Evolutionary conservation across 2,888 invertebrate genomes (phyloP).

Genomic region (Melanostoma mellinum): DNA sequence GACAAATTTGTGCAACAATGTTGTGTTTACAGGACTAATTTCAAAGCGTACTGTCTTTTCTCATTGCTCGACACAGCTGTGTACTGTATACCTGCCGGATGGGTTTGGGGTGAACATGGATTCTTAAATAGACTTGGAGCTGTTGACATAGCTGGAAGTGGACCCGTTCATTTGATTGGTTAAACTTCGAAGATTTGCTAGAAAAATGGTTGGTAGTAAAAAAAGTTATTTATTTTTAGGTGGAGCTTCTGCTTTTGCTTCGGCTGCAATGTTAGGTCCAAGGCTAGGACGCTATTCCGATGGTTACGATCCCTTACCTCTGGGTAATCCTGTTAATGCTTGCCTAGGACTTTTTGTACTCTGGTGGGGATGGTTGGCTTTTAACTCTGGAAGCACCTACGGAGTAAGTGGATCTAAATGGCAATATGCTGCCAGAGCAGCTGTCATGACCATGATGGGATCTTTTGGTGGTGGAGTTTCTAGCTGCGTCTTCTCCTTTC

Average conservation of each 20-base stretch:
- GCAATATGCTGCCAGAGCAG: conserved; percentile 95
- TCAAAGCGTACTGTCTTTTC: conserved; percentile 95
- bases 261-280: conserved; percentile 94
- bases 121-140: conserved; percentile 92
- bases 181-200: conserved; percentile 9
- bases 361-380: conserved; percentile 99
- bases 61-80: conserved; percentile 94
- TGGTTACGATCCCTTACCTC: conserved; percentile 88
- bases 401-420: conserved; percentile 91
- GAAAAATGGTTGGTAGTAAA: background rate
- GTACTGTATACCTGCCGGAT: conserved; percentile 96
- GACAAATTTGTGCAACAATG: background rate
- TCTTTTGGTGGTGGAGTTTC: conserved; percentile 93
- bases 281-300: conserved; percentile 92
- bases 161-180: conserved; percentile 94
- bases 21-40: conserved; percentile 87
- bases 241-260: conserved; percentile 90
- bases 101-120: conserved; percentile 95
- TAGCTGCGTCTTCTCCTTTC: conserved; percentile 85
- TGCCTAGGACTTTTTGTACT: conserved; percentile 95
- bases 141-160: conserved; percentile 96
- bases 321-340: conserved; percentile 95
- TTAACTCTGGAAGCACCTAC: conserved; percentile 96
- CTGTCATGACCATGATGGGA: conserved; percentile 94
- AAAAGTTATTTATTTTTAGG: conserved; percentile 80